phyloP scores from a whole-genome alignment of 2,797 vertebrate genomes.

The Aplochiton taeniatus region DNA sequence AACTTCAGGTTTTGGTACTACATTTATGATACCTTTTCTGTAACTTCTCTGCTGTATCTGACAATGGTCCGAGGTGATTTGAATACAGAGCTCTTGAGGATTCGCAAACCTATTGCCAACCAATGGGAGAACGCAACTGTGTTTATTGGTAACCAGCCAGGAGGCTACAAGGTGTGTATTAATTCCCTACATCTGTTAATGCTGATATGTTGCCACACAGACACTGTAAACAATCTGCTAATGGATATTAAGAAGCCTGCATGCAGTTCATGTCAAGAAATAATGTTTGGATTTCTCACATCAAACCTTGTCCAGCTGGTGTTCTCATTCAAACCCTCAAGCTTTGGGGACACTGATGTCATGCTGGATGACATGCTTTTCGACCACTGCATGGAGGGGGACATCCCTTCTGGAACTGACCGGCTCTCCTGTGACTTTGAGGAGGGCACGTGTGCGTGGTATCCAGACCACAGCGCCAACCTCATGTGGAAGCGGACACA shows the following conservation, averaged over 20 bases:
- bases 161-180: conserved; percentile 69
- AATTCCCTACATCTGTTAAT: neutral
- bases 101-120: conserved; percentile 33
- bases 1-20: conserved; percentile 78
- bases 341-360: neutral
- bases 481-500: conserved; percentile 57
- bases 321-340: conserved; percentile 27
- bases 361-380: conserved; percentile 75
- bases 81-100: conserved; percentile 23
- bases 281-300: too few species aligned
- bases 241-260: too few species aligned
- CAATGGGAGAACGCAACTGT: conserved; percentile 65
- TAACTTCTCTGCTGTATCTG: conserved; percentile 37
- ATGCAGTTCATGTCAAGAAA: too few species aligned
- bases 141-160: conserved; percentile 69
- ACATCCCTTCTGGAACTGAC: conserved; percentile 65
- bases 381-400: conserved; percentile 63
- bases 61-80: conserved; percentile 26
- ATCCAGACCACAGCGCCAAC: conserved; percentile 58
- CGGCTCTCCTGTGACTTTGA: conserved; percentile 77
- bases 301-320: conserved; percentile 57
- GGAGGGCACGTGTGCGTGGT: conserved; percentile 72
- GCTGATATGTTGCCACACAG: neutral
- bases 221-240: neutral
- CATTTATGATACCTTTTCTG: conserved; percentile 22